Evolutionary conservation across 1,140 invertebrate genomes (phyloP), one percentile per base, ranked within the genome.

Genomic region (Solenopsis invicta): DNA sequence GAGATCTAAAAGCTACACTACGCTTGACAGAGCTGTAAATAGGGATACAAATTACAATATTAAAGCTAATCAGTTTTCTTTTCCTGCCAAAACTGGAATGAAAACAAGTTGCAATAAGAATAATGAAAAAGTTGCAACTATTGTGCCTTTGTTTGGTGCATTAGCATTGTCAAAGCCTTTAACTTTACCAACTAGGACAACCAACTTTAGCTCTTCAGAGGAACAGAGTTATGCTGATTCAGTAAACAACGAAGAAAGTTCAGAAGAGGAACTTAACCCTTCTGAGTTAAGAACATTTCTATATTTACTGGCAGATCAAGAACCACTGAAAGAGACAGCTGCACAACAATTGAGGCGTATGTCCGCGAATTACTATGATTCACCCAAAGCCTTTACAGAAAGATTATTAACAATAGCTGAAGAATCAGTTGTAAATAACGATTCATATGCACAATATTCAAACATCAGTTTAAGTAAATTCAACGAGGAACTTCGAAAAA

Each of bases 341-440:
- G 0, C 18, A 18, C 62, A 45, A 69, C 37, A 86, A 21, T 50
- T 93, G 13, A 90, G 81, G n/a, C 88, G 93, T 24, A 37, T 94
- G n/a, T 94, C 94, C 0, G 67, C 90, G 1, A 80, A 93, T 67
- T 95, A 92, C 62, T 71, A 89, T 0, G 61, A 84, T 16, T 92
- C 93, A 8, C 94, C 94, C 6, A 67, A 89, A 21, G 87, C 76
- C 34, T 95, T 94, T 77, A 94, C 94, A 1, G 91, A 93, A 67
- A 91, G 88, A 62, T 80, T 95, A 3, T 64, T 95, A 12, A 93
- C 93, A 6, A 93, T 95, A 21, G 89, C 94, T 1, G 94, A 95
- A 89, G 92, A 94, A 71, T 92, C 94, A 2, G 78, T 91, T 10
- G 77, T 91, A 8, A 78, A 52, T 37, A 76, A 90, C 37, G 67